Evolutionary conservation across 2,888 invertebrate genomes (phyloP), one percentile per base, ranked within the genome.

Genomic region (Brassicogethes aeneus): DNA sequence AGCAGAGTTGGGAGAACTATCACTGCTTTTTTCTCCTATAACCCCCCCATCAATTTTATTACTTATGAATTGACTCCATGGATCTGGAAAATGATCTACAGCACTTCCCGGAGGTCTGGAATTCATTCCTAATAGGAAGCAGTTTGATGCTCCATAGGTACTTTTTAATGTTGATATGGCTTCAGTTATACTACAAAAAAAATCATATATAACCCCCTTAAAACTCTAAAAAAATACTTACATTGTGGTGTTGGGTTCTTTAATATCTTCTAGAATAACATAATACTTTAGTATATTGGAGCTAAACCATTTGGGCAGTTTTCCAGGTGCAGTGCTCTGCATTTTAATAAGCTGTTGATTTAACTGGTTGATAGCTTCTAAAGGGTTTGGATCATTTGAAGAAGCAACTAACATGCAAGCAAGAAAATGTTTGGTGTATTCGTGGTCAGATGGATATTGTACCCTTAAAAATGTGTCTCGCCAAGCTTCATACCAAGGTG

Each of bases 401-500:
- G 83, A 80, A 14, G 81, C 75, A 10, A 86, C 82, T 55, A 90
- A 75, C 57, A 90, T 77, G 63, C 91, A 91, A 10, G 85, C 85
- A 39, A 91, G 63, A 60, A 86, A 85, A 66, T 92, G 91, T 59
- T 88, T 87, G 0, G 93, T 86, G 61, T 93, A 97, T 70, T 99
- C 99, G 72, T 97, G 96, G 61, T 97, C 96, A 2, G 87, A 85
- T 13, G 89, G 88, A 64, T 85, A 88, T 62, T 90, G 83, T 44
- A 91, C 82, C 59, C 85, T 81, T 34, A 93, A 72, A 67, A 95
- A 95, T 16, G 85, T 85, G 55, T 93, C 91, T 56, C 94, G 77
- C 90, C 94, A 97, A 7, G 85, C 80, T 66, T 95, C 94, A 73
- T 89, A 97, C 96, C 97, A 97, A 10, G 92, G 86, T 39, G 90